These are phyloP conservation scores for Chascanopsetta lugubris DNA, from an alignment of 2,113 vertebrate genomes.

Conservation along the genomic window DNA sequence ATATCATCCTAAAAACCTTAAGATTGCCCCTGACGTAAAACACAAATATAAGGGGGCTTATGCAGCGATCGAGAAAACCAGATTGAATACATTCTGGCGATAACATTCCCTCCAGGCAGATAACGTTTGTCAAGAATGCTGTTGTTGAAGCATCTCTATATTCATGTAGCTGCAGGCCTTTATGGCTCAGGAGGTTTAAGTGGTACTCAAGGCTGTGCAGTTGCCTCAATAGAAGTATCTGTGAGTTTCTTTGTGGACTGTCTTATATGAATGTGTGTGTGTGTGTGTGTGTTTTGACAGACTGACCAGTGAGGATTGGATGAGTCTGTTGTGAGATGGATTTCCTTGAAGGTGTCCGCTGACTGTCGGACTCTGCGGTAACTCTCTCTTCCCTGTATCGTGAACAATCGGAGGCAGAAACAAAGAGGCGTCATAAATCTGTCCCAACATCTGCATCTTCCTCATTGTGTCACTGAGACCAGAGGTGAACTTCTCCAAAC, in stretches of 20 bases:
- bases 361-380: constrained; percentile 26
- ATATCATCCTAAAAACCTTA: no score
- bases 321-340: constrained; percentile 63
- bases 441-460: not conserved
- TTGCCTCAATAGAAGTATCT: constrained; percentile 18
- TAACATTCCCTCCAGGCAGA: constrained; percentile 31
- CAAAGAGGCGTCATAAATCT: not conserved
- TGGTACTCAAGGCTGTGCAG: constrained; percentile 12
- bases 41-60: no score
- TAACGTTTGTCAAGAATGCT: not conserved
- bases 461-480: constrained; percentile 11
- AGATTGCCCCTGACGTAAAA: no score
- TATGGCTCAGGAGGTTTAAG: not conserved
- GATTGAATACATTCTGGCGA: no score
- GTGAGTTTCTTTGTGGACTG: not conserved
- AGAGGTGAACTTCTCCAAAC: constrained; percentile 6
- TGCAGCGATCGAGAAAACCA: no score
- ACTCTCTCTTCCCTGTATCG: constrained; percentile 49
- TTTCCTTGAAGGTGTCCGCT: constrained; percentile 36
- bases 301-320: constrained; percentile 87
- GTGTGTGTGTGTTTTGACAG: not conserved
- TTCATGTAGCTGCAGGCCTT: not conserved
- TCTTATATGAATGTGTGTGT: no score
- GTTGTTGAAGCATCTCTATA: not conserved
- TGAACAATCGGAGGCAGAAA: constrained; percentile 21